These are phyloP conservation scores for Schmidtea mediterranea DNA, from an alignment of 1,140 invertebrate species.

Conservation along the genomic window DNA sequence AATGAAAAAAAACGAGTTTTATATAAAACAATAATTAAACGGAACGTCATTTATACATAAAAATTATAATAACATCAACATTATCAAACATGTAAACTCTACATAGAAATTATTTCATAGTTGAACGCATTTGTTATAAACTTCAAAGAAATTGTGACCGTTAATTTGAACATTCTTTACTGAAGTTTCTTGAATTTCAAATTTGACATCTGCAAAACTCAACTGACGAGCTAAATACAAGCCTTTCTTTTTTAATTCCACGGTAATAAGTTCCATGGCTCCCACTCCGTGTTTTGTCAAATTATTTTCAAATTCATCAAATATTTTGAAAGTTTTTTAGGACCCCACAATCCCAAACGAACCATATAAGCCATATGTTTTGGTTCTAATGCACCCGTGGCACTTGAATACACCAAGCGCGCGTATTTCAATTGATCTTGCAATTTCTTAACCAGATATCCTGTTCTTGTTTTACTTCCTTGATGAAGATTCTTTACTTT, in stretches of 20 bases:
- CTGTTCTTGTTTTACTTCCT: conserved; percentile 50
- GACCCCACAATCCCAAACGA: conserved; percentile 80
- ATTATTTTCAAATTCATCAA: conserved; percentile 73
- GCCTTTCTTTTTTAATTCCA: conserved; percentile 96
- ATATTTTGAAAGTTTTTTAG: conserved; percentile 76
- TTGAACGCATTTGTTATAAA: conserved; percentile 73
- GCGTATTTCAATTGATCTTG: conserved; percentile 78
- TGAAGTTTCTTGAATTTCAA: conserved; percentile 74
- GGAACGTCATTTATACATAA: too few species aligned
- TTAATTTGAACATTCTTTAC: not conserved
- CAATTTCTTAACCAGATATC: conserved; percentile 67
- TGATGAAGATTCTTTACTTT: conserved; percentile 96
- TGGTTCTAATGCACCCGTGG: conserved; percentile 83
- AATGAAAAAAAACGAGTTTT: too few species aligned
- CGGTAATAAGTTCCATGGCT: conserved; percentile 97
- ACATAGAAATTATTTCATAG: conserved; percentile 47
- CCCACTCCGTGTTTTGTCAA: conserved; percentile 88
- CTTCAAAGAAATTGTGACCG: conserved; percentile 38
- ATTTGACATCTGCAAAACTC: conserved; percentile 73
- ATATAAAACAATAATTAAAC: too few species aligned
- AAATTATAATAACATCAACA: too few species aligned
- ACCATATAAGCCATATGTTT: conserved; percentile 99
- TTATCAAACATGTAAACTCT: too few species aligned
- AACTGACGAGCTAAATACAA: conserved; percentile 94
- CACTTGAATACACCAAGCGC: conserved; percentile 83